Conservation (phyloP, 53 echinoderm and acorn worm genomes). For the Apostichopus leukothele region DNA sequence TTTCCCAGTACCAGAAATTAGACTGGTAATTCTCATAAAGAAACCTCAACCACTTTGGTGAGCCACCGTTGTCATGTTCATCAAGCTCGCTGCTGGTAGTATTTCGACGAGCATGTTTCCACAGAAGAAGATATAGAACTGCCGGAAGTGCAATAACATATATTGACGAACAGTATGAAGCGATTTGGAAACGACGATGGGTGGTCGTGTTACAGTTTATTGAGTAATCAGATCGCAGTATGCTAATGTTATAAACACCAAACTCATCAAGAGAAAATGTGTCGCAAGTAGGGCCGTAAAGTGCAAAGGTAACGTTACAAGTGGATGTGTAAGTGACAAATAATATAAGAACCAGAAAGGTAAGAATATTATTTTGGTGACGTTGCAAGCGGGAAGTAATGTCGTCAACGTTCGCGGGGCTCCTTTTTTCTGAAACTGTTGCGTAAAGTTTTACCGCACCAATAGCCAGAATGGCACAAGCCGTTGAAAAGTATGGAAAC, state of each 20-base stretch:
- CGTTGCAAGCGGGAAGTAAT: neutral
- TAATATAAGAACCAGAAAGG: conserved; percentile 46
- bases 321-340: conserved; percentile 62
- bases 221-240: conserved; percentile 63
- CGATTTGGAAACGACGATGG: conserved; percentile 44
- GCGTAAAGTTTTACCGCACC: neutral
- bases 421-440: neutral
- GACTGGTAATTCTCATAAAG: conserved; percentile 22
- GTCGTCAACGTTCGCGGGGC: neutral
- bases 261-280: conserved; percentile 54
- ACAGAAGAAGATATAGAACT: conserved; percentile 44
- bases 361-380: neutral
- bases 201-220: conserved; percentile 43
- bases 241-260: neutral
- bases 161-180: conserved; percentile 49
- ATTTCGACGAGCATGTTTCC: neutral
- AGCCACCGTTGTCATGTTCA: too few species aligned
- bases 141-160: conserved; percentile 65
- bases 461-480: neutral
- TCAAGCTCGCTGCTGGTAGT: too few species aligned
- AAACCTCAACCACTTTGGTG: conserved; percentile 30
- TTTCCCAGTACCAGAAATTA: conserved; percentile 41
- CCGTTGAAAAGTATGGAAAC: neutral
- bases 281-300: conserved; percentile 60
- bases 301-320: conserved; percentile 50